Evolutionary conservation across 2,797 vertebrate genomes (phyloP).

Genomic region (Tachyglossus aculeatus): DNA sequence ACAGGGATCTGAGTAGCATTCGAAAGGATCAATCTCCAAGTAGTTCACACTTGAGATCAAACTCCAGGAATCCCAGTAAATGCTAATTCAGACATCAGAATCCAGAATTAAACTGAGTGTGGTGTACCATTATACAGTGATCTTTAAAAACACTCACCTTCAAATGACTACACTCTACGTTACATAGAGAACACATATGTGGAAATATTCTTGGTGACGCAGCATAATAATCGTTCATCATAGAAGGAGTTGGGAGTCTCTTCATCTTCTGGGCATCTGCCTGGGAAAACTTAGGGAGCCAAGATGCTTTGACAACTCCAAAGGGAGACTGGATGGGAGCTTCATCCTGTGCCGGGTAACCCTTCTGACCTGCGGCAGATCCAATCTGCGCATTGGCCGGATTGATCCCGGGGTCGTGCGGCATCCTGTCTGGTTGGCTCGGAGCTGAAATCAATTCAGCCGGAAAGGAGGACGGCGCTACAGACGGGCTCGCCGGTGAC

Average conservation of each 20-base stretch:
- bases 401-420: slow-evolving; percentile 42
- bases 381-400: slow-evolving; percentile 27
- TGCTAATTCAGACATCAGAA: slow-evolving; percentile 21
- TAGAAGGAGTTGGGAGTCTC: slow-evolving; percentile 81
- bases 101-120: slow-evolving; percentile 38
- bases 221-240: slow-evolving; percentile 94
- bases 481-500: slow-evolving; percentile 57
- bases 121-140: slow-evolving; percentile 60
- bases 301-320: slow-evolving; percentile 73
- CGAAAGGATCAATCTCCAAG: too few relatives aligned
- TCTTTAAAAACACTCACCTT: slow-evolving; percentile 90
- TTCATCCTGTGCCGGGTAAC: slow-evolving; percentile 36
- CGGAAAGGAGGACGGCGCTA: slow-evolving; percentile 63
- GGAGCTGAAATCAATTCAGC: slow-evolving; percentile 58
- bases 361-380: slow-evolving; percentile 44
- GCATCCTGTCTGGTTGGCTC: slow-evolving; percentile 58
- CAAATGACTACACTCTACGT: slow-evolving; percentile 87
- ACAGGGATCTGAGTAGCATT: too few relatives aligned
- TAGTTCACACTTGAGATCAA: too few relatives aligned
- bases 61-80: slow-evolving; percentile 29
- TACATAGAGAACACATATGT: slow-evolving; percentile 97
- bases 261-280: slow-evolving; percentile 71
- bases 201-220: slow-evolving; percentile 91
- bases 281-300: slow-evolving; percentile 70
- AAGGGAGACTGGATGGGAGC: slow-evolving; percentile 73